These are phyloP conservation scores for Trichogramma pretiosum DNA, from an alignment of 1,140 invertebrate genomes.

Conservation along the genomic window DNA sequence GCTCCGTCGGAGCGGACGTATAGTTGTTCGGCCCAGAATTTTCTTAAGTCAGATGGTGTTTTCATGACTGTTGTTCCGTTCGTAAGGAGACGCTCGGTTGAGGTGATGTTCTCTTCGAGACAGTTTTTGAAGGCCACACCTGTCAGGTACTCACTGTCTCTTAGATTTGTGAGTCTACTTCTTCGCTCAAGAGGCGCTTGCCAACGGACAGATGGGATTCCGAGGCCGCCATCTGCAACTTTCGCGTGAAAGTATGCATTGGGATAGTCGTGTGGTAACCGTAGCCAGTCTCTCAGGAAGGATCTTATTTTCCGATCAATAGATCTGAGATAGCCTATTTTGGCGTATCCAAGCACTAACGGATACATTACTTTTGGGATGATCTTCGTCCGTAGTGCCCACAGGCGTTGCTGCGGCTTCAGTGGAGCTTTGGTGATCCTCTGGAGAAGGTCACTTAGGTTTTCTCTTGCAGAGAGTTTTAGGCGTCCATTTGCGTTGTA, in stretches of 20 bases:
- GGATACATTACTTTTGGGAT: constrained; percentile 6
- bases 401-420: constrained; percentile 18
- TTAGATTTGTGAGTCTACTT: not conserved
- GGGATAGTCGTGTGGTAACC: constrained; percentile 3
- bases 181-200: not conserved
- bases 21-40: no score
- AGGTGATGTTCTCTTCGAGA: no score
- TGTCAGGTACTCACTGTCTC: no score
- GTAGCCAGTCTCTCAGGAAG: constrained; percentile 14
- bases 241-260: constrained; percentile 18
- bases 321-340: constrained; percentile 8
- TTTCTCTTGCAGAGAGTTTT: constrained; percentile 24
- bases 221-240: constrained; percentile 12
- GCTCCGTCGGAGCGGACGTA: no score
- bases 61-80: no score
- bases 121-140: no score
- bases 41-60: no score
- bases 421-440: constrained; percentile 7
- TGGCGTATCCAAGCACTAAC: not conserved
- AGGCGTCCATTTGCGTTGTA: constrained; percentile 19
- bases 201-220: constrained; percentile 13
- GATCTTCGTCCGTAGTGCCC: not conserved
- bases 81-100: no score
- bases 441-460: constrained; percentile 4
- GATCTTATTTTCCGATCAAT: constrained; percentile 2